Conservation (phyloP, 1,140 invertebrate genomes). For the Drosophila sulfurigaster region DNA sequence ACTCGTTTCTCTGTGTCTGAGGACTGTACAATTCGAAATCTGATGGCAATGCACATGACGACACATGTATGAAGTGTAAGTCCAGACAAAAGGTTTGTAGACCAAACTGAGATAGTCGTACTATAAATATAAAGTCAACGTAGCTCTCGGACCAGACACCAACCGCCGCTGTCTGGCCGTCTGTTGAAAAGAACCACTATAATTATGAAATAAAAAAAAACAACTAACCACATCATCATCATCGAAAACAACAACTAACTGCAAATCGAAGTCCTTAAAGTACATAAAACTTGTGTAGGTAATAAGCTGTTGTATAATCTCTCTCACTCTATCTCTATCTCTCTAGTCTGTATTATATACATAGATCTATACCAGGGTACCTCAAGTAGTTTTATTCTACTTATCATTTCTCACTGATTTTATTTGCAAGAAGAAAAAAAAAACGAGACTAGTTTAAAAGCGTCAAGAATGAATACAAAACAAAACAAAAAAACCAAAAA, state of each 20-base stretch:
- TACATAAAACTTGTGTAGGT: slow-evolving; percentile 48
- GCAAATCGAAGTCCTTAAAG: slow-evolving; percentile 32
- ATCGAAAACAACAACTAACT: slow-evolving; percentile 44
- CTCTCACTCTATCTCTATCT: slow-evolving; percentile 29
- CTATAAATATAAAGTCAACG: slow-evolving; percentile 26
- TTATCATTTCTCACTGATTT: slow-evolving; percentile 47
- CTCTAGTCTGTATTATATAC: slow-evolving; percentile 68
- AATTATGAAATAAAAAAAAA: background rate
- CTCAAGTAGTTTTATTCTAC: slow-evolving; percentile 66
- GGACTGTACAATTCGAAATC: slow-evolving; percentile 20
- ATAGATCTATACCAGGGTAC: slow-evolving; percentile 61
- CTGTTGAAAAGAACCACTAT: slow-evolving; percentile 34
- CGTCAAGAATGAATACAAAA: slow-evolving; percentile 62
- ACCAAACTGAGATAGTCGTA: slow-evolving; percentile 47
- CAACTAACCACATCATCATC: slow-evolving; percentile 21
- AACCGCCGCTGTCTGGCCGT: slow-evolving; percentile 28
- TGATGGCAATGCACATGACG: slow-evolving; percentile 33
- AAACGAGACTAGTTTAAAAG: slow-evolving; percentile 53
- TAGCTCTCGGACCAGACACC: slow-evolving; percentile 52
- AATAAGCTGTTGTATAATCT: slow-evolving; percentile 58
- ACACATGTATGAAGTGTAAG: slow-evolving; percentile 44
- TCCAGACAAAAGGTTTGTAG: slow-evolving; percentile 75
- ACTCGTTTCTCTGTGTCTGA: slow-evolving; percentile 51
- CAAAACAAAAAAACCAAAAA: slow-evolving; percentile 61
- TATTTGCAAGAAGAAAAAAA: slow-evolving; percentile 60